These are phyloP conservation scores for Dendropsophus ebraccatus DNA, from an alignment of 2,113 vertebrate species.

Conservation along the genomic window DNA sequence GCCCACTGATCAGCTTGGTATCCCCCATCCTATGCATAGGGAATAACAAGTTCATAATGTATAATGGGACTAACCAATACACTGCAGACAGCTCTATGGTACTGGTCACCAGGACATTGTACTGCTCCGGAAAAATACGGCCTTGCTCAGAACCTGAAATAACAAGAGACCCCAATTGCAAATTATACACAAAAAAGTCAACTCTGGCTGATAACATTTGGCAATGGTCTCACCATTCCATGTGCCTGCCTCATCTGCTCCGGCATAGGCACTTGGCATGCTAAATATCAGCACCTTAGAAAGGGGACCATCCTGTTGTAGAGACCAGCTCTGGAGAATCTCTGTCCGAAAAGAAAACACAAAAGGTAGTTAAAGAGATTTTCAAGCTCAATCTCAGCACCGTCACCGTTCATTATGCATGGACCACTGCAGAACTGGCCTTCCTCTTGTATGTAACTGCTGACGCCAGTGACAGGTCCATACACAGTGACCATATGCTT, in stretches of 20 bases:
- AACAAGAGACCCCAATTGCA: neutral
- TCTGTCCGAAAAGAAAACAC: conserved; percentile 61
- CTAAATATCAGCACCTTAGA: conserved; percentile 84
- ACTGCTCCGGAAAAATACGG: conserved; percentile 57
- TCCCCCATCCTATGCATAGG: too few species aligned
- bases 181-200: neutral
- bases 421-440: too few species aligned
- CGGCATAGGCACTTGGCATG: neutral
- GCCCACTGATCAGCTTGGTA: too few species aligned
- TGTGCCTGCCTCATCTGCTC: neutral
- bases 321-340: conserved; percentile 83
- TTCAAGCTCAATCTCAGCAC: too few species aligned
- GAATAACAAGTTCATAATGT: too few species aligned
- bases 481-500: too few species aligned
- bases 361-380: neutral
- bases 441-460: too few species aligned
- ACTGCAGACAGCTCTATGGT: conserved; percentile 86
- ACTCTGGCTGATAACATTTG: neutral
- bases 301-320: conserved; percentile 87
- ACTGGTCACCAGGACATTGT: conserved; percentile 84
- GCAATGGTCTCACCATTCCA: neutral
- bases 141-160: conserved; percentile 34
- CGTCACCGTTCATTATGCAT: too few species aligned
- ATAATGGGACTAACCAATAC: conserved; percentile 75
- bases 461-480: too few species aligned